Evolutionary conservation across 2,888 invertebrate species (phyloP).

Genomic region (Andrena haemorrhoa): DNA sequence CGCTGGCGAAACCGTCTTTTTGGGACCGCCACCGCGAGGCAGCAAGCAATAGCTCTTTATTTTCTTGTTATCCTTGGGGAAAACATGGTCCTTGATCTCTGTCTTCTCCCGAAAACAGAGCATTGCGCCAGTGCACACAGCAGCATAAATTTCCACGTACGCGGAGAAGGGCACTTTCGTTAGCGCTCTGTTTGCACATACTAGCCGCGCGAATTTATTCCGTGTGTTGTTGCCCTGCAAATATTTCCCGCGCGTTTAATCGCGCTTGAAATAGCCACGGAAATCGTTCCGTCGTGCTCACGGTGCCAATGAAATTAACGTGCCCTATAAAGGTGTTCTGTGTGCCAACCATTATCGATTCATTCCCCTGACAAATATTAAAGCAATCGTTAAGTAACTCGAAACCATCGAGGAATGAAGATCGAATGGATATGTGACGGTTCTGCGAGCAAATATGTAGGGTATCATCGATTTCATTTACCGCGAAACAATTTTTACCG

Average conservation of each 20-base stretch:
- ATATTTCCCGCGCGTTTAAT: constrained; percentile 38
- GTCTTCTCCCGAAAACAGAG: not conserved
- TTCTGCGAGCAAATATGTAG: not conserved
- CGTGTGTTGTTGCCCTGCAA: constrained; percentile 16
- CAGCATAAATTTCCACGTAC: constrained; percentile 6
- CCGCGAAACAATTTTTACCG: constrained; percentile 5
- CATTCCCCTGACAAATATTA: not conserved
- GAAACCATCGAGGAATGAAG: not conserved
- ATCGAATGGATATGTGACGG: not conserved
- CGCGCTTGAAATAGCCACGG: not conserved
- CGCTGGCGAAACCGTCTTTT: not conserved
- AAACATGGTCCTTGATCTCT: not conserved
- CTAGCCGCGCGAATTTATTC: constrained; percentile 30
- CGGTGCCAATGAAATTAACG: not conserved
- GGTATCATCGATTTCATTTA: constrained; percentile 1
- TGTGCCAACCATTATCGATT: not conserved
- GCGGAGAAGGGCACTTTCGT: constrained; percentile 11
- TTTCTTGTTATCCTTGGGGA: not conserved
- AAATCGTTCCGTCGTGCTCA: not conserved
- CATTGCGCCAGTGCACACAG: not conserved
- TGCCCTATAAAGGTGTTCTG: not conserved
- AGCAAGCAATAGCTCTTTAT: constrained; percentile 1
- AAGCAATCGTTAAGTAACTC: not conserved
- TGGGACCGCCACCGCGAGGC: not conserved
- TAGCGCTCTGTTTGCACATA: constrained; percentile 31